Conservation (phyloP, 2,888 invertebrate genomes). For the Dolichomitus sp. region DNA sequence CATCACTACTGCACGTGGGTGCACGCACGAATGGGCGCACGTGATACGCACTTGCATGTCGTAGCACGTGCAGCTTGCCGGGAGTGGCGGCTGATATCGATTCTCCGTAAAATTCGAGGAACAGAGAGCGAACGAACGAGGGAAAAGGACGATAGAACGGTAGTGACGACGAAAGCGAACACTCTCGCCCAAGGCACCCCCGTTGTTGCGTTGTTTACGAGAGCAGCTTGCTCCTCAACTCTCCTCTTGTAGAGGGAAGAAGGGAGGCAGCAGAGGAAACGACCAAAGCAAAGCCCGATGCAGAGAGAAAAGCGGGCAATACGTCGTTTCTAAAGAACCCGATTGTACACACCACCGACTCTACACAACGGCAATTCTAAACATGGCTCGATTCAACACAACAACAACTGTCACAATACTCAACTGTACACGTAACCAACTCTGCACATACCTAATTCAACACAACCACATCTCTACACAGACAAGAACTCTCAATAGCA, state of each 20-base stretch:
- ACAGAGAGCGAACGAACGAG: slow-evolving; percentile 27
- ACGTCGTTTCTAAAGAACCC: no score
- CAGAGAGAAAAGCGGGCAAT: slow-evolving; percentile 7
- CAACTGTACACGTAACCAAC: no score
- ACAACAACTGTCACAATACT: no score
- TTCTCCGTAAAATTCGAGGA: slow-evolving; percentile 73
- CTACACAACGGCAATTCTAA: no score
- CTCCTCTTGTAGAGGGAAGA: neutral
- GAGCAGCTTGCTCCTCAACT: neutral
- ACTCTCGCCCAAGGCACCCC: slow-evolving; percentile 11
- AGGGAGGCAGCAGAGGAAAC: neutral
- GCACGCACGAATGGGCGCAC: slow-evolving; percentile 55
- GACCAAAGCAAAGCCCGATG: neutral
- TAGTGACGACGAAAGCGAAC: slow-evolving; percentile 6
- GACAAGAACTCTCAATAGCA: no score
- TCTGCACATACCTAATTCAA: no score
- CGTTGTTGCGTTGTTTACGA: slow-evolving; percentile 43
- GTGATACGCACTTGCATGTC: slow-evolving; percentile 64
- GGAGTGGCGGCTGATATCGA: slow-evolving; percentile 70
- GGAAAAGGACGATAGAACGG: neutral
- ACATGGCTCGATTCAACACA: no score
- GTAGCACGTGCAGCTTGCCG: slow-evolving; percentile 58
- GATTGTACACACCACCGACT: no score
- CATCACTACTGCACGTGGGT: slow-evolving; percentile 55
- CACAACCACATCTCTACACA: no score